Base-by-base conservation (phyloP, 2,113 vertebrate species). In the Sigmodon hispidus region DNA sequence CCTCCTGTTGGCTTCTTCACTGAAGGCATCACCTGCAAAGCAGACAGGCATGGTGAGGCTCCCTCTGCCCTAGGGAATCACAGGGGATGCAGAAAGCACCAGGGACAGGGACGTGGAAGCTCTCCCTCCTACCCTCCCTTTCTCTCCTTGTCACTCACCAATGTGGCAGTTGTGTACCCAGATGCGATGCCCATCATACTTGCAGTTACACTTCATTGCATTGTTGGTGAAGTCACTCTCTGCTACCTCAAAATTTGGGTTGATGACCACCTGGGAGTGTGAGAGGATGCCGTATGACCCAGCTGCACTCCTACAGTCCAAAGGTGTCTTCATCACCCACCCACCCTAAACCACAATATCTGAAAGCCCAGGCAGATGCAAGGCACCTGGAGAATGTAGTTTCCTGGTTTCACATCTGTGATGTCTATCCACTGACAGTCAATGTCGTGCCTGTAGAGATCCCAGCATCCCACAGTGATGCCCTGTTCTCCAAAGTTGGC, bases 391-490 rank as follows among this genome's bases (percentile, higher is more conserved):
- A 99, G 97, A 70, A 99, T 99, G 98, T 99, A 99, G 98, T 99
- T 99, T 95, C 99, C 99, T 2, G 99, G 99, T 93, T 99, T 99
- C 92, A 99, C 98, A 0, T 99, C 99, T 0, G 99, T 99, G 98
- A 99, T 99, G 98, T 99, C 99, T 1, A 99, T 99, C 99, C 99
- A 99, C 95, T 99, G 99, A 95, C 99, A 99, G 98, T 99, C 99
- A 0, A 99, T 99, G 97, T 99, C 99, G 0, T 99, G 99, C 2
- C 99, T 98, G 95, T 99, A 99, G 95, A 99, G 96, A 97, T 99
- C 99, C 99, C 99, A 99, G 98, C 99, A 99, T 90, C 99, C 99
- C 96, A 99, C 99, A 0, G 99, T 99, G 98, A 99, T 99, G 97
- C 99, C 99, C 97, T 99, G 99, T 87, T 99, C 99, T 13, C 99